Percentiles rank a stretch among this genome's conserved stretches.
These are phyloP conservation scores for Etheostoma perlongum DNA, from an alignment of 2,797 vertebrate species.

Conservation along the genomic window DNA sequence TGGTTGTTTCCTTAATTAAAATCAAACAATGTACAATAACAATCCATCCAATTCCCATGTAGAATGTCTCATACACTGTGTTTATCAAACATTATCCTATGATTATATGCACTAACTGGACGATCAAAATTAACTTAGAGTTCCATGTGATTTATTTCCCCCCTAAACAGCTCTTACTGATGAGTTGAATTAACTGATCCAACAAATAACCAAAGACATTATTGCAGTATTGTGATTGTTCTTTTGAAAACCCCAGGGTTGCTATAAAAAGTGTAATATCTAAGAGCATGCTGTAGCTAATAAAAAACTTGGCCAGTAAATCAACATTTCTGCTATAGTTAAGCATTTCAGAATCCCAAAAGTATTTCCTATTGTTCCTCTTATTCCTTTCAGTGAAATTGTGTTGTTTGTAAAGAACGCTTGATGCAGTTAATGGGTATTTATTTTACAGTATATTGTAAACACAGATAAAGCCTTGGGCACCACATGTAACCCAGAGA, in stretches of 20 bases:
- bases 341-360: constrained; percentile 15
- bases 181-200: neutral
- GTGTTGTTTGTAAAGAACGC: constrained; percentile 35
- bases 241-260: neutral
- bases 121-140: neutral
- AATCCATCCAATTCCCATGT: constrained; percentile 37
- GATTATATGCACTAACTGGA: constrained; percentile 7
- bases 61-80: constrained; percentile 23
- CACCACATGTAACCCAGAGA: constrained; percentile 35
- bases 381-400: constrained; percentile 26
- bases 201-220: constrained; percentile 10
- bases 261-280: constrained; percentile 2
- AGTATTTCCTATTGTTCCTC: constrained; percentile 9
- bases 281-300: neutral
- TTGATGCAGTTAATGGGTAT: constrained; percentile 46
- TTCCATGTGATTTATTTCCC: neutral
- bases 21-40: constrained; percentile 9
- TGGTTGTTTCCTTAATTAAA: neutral
- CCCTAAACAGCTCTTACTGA: neutral
- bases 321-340: constrained; percentile 16
- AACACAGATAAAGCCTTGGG: constrained; percentile 48
- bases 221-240: neutral
- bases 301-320: constrained; percentile 7
- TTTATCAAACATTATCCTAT: constrained; percentile 21
- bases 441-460: constrained; percentile 41